Percentiles rank a stretch among this genome's conserved stretches.
Evolutionary conservation across 2,113 vertebrate genomes (phyloP).

Genomic region (Ibidorhyncha struthersii): DNA sequence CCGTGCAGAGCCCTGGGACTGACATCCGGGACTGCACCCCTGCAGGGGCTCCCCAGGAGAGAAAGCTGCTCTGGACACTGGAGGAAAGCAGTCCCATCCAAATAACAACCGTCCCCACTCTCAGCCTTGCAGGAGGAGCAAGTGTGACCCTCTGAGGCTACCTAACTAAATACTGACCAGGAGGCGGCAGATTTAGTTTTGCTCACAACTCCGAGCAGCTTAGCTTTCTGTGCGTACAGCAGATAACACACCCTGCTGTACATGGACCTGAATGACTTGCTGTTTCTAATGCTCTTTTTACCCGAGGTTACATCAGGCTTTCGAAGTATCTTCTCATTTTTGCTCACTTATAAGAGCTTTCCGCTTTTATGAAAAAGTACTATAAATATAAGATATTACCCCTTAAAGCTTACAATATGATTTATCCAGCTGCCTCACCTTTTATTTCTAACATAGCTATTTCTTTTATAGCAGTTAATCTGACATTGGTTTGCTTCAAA

Average conservation of each 20-base stretch:
- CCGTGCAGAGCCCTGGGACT: fast-evolving
- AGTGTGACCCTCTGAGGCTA: not conserved
- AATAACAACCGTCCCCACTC: not conserved
- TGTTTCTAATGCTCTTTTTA: not conserved
- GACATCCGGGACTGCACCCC: fast-evolving
- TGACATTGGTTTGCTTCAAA: constrained; percentile 6
- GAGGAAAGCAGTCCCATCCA: not conserved
- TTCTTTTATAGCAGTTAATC: constrained; percentile 19
- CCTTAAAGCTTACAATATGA: not conserved
- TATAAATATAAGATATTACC: not conserved
- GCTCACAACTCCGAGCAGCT: not conserved
- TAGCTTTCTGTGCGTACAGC: not conserved
- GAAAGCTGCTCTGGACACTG: not conserved
- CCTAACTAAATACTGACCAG: not conserved
- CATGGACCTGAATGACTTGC: not conserved
- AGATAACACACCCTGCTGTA: not conserved
- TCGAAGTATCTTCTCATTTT: not conserved
- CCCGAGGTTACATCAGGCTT: not conserved
- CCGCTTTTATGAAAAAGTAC: not conserved
- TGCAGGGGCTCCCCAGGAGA: fast-evolving
- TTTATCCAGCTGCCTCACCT: not conserved
- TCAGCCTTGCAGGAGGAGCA: not conserved
- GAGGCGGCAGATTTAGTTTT: not conserved
- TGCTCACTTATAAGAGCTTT: not conserved
- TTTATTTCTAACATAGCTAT: not conserved